These are phyloP conservation scores for Loripinus fragilis DNA, from an alignment of 2,888 invertebrate genomes.

Conservation along the genomic window DNA sequence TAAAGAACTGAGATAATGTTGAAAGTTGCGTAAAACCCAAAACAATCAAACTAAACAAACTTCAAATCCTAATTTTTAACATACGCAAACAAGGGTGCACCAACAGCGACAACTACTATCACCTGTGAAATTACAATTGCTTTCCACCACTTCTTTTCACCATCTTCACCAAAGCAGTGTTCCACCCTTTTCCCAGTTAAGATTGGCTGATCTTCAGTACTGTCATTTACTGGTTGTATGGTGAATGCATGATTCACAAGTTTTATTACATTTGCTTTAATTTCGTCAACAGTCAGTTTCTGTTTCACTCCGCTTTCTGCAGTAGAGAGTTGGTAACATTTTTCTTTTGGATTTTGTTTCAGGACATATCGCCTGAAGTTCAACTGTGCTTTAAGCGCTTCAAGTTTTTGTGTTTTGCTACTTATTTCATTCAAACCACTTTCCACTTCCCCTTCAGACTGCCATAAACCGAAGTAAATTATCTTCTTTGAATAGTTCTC, in stretches of 20 bases:
- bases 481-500: slow-evolving; percentile 29
- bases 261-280: slow-evolving; percentile 18
- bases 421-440: slow-evolving; percentile 9
- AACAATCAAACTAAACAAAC: too few relatives aligned
- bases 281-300: slow-evolving; percentile 27
- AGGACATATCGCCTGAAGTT: slow-evolving; percentile 34
- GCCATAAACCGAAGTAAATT: slow-evolving; percentile 52
- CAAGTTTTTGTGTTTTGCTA: slow-evolving; percentile 35
- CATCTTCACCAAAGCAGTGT: slow-evolving; percentile 14
- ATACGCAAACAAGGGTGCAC: neutral
- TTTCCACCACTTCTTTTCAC: neutral
- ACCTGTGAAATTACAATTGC: slow-evolving; percentile 10
- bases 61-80: too few relatives aligned
- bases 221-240: neutral
- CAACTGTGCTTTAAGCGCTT: slow-evolving; percentile 35
- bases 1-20: too few relatives aligned
- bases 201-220: neutral
- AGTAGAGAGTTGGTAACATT: slow-evolving; percentile 1
- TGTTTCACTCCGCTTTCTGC: slow-evolving; percentile 9
- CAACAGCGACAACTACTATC: neutral
- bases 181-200: slow-evolving; percentile 21
- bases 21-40: too few relatives aligned
- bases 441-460: slow-evolving; percentile 37
- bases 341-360: slow-evolving; percentile 25
- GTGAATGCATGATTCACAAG: slow-evolving; percentile 29